Evolutionary conservation across 1,140 invertebrate genomes (phyloP), one percentile per base, ranked within the genome.

Genomic region (Lordiphosa stackelbergi): DNA sequence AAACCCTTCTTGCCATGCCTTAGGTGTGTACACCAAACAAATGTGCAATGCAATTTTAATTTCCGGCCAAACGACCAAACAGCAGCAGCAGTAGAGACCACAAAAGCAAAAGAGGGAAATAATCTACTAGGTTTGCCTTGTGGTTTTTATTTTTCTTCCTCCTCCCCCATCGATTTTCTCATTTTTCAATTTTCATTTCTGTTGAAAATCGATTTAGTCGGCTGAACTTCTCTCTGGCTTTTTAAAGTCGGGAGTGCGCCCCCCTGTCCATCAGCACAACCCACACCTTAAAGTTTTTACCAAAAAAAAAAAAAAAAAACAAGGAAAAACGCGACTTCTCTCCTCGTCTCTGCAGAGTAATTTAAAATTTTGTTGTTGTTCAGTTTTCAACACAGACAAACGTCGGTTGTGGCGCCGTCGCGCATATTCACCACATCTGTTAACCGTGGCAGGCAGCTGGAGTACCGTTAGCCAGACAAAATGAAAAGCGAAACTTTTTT

Each of bases 401-500:
- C 45, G 46, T 55, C 34, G 4, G 8, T n/a, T 36, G 19, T 49
- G 54, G 28, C 11, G 52, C 47, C 56, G 52, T 55, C 40, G 47
- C 46, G 65, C 49, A 60, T 69, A 77, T 69, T 77, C 73, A 77
- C 73, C 73, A 77, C 73, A 68, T 52, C 57, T 66, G 66, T 49
- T 57, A 66, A 58, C 51, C 57, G 68, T 66, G 73, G 71, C 61
- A 66, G 61, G 53, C 69, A 68, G 41, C 62, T 49, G 37, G 35
- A 24, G 35, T 49, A 68, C 73, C 68, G 73, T 75, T 75, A 72
- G 51, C 73, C 61, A 57, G 61, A 49, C 49, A 66, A 66, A 65
- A 77, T 77, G 69, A 78, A 77, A 77, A 77, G 73, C 73, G 73
- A 77, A 77, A 77, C 73, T 73, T 77, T 77, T 57, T 47, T 47